Evolutionary conservation across 1,140 invertebrate species (phyloP), one percentile per base, ranked within the genome.

Genomic region (Caligus rogercresseyi): DNA sequence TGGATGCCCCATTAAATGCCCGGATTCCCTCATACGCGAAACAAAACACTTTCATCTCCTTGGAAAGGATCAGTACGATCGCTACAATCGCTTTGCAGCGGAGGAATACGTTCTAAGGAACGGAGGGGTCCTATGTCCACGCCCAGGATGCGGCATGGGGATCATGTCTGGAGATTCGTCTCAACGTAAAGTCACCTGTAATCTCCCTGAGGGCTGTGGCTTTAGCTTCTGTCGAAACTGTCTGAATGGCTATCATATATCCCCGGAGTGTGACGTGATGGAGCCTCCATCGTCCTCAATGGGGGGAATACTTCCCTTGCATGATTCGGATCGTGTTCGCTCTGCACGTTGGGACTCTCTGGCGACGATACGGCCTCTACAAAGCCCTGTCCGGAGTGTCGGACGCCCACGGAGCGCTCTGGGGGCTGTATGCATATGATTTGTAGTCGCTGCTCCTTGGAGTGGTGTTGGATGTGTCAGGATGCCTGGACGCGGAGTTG

Each of bases 401-500:
- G 85, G 67, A 87, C 85, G 13, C 84, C 86, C 31, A 91, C 87
- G 1, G 87, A 92, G 75, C 74, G 85, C 70, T 83, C 84, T 73
- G 86, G 86, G 83, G 87, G 87, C 15, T 90, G 87, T 72, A 89
- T 89, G 87, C 87, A 91, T 70, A 89, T 90, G 82, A 76, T 85
- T 13, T 87, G 85, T 67, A 81, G 81, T 19, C 76, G 84, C 69
- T 91, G 87, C 73, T 76, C 76, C 21, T 84, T 80, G 67, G 82
- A 89, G 67, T 91, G 87, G 87, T 91, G 87, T 72, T 91, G 87
- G 87, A 75, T 90, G 11, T 91, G 87, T 71, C 84, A 88, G 72
- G 82, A 80, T 1, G 77, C 81, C 67, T 91, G 87, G 87, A 86
- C 83, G 1, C 76, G 85, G 68, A 82, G 87, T 11, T 91, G 87